These are phyloP conservation scores for Laodelphax striatellus DNA, from an alignment of 1,140 invertebrate species.

Conservation along the genomic window DNA sequence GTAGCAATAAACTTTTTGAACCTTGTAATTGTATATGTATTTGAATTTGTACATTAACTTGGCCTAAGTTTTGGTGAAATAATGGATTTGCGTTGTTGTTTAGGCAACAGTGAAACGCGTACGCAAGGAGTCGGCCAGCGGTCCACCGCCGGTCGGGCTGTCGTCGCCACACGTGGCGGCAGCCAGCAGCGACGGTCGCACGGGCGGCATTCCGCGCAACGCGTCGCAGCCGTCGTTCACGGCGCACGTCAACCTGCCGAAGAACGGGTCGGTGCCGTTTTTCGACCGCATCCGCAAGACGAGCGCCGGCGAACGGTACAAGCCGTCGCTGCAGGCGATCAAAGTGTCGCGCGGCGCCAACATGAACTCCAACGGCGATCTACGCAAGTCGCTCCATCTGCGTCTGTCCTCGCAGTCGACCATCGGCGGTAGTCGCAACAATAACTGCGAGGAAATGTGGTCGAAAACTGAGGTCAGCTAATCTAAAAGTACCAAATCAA, in stretches of 20 bases:
- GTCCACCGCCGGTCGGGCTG: too few relatives aligned
- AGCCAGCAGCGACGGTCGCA: neutral
- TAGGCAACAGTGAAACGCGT: too few relatives aligned
- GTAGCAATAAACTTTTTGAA: too few relatives aligned
- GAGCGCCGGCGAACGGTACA: constrained; percentile 61
- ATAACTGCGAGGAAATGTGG: constrained; percentile 41
- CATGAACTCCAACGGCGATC: constrained; percentile 42
- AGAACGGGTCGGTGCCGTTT: constrained; percentile 78
- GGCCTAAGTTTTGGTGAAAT: too few relatives aligned
- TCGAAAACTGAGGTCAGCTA: constrained; percentile 30
- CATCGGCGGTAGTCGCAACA: constrained; percentile 44
- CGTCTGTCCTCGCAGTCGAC: constrained; percentile 45
- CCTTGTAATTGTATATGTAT: too few relatives aligned
- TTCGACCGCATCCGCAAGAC: constrained; percentile 73
- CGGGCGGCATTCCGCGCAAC: constrained; percentile 52
- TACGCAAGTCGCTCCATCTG: constrained; percentile 40
- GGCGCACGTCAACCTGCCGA: constrained; percentile 65
- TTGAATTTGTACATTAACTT: too few relatives aligned
- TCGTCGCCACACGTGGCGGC: neutral
- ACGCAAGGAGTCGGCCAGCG: too few relatives aligned
- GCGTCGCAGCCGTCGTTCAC: constrained; percentile 74
- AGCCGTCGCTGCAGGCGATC: constrained; percentile 64
- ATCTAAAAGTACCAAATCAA: too few relatives aligned
- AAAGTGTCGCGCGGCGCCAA: constrained; percentile 40
- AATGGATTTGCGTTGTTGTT: too few relatives aligned